Percentiles rank a stretch among this genome's conserved stretches.
Conservation (phyloP, 2,888 invertebrate species). For the Colletes collaris region DNA sequence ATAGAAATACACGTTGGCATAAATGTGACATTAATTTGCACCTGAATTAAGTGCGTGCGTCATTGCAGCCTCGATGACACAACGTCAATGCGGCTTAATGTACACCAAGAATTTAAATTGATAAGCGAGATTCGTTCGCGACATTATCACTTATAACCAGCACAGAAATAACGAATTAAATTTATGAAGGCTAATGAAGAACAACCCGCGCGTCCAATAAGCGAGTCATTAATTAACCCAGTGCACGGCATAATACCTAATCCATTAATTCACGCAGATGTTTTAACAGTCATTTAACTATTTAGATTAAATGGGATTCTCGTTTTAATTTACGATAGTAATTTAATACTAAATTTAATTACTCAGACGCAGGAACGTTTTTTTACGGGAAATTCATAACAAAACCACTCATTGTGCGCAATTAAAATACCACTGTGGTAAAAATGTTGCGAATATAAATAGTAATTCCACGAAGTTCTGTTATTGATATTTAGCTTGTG, state of each 20-base stretch:
- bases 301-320: not conserved
- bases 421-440: too few relatives aligned
- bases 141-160: conserved; percentile 24
- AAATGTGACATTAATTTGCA: conserved; percentile 34
- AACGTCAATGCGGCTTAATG: conserved; percentile 16
- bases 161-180: conserved; percentile 36
- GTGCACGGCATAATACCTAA: not conserved
- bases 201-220: conserved; percentile 20
- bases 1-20: conserved; percentile 1
- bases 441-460: too few relatives aligned
- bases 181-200: conserved; percentile 24
- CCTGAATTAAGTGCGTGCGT: conserved; percentile 19
- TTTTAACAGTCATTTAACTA: not conserved
- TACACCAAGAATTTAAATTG: conserved; percentile 17
- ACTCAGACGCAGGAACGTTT: too few relatives aligned
- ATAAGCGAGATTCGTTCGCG: not conserved
- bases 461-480: too few relatives aligned
- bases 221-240: conserved; percentile 28
- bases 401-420: too few relatives aligned
- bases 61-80: conserved; percentile 1
- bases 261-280: conserved; percentile 4
- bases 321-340: not conserved
- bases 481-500: not conserved
- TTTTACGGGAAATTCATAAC: too few relatives aligned
- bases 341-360: too few relatives aligned